These are phyloP conservation scores for Lepidiolamprologus cunningtoni DNA, from an alignment of 2,113 vertebrate genomes.

Conservation along the genomic window DNA sequence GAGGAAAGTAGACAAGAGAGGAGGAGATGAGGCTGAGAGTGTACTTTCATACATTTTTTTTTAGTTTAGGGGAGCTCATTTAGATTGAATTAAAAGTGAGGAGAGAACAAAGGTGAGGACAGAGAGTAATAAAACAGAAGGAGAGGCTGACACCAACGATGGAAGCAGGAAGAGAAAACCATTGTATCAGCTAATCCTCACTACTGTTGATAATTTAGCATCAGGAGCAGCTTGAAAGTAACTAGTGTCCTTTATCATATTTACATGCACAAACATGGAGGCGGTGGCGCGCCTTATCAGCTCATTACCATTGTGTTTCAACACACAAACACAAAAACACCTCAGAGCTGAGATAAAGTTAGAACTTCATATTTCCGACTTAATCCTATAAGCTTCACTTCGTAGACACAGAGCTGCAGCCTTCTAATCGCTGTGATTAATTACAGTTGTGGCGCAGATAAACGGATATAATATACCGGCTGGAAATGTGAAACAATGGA, in stretches of 20 bases:
- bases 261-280: neutral
- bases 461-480: neutral
- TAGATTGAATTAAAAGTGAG: neutral
- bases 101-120: neutral
- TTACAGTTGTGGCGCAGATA: neutral
- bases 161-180: neutral
- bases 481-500: neutral
- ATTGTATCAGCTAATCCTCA: constrained; percentile 1
- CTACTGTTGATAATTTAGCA: constrained; percentile 27
- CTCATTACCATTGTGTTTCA: neutral
- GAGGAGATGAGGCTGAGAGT: neutral
- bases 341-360: neutral
- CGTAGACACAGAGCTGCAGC: neutral
- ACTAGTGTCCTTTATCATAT: constrained; percentile 1
- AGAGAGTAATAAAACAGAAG: neutral
- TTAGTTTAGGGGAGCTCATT: neutral
- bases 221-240: constrained; percentile 15
- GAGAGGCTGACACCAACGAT: neutral
- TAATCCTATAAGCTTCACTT: constrained; percentile 8
- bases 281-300: neutral
- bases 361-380: constrained; percentile 4
- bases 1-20: neutral
- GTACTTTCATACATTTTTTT: neutral
- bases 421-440: constrained; percentile 11
- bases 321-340: neutral